Evolutionary conservation across 2,113 vertebrate genomes (phyloP).

Genomic region (Sula dactylatra): DNA sequence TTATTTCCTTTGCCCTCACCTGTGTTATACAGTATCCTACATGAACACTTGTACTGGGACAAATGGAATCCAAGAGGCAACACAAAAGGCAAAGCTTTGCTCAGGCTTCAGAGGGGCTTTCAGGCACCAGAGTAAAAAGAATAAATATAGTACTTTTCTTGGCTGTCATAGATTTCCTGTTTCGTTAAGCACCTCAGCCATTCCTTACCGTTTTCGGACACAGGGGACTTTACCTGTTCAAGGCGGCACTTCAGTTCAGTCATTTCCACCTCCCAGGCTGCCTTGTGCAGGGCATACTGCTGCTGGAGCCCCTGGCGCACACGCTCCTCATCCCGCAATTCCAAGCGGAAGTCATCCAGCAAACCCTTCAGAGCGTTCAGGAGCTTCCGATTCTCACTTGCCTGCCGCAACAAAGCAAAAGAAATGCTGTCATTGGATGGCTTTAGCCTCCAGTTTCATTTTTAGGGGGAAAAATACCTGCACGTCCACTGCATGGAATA

Average conservation of each 20-base stretch:
- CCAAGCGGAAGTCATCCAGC: slow-evolving; percentile 88
- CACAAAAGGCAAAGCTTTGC: not conserved
- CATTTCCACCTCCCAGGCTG: slow-evolving; percentile 90
- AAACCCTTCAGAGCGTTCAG: slow-evolving; percentile 83
- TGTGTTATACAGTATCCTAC: fast-evolving
- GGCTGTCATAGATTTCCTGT: not conserved
- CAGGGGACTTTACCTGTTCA: slow-evolving; percentile 75
- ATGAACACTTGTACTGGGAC: not conserved
- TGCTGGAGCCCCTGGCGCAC: slow-evolving; percentile 86
- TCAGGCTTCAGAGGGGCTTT: not conserved
- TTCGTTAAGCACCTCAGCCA: not conserved
- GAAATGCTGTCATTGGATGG: not conserved
- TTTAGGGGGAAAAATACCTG: not conserved
- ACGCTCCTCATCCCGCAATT: slow-evolving; percentile 85
- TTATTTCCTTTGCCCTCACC: not conserved
- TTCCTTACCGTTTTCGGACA: fast-evolving
- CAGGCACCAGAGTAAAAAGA: not conserved
- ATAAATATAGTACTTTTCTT: not conserved
- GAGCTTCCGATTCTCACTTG: slow-evolving; percentile 84
- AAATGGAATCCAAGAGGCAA: not conserved
- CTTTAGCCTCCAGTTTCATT: not conserved
- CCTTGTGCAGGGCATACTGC: slow-evolving; percentile 87
- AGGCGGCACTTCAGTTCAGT: slow-evolving; percentile 85
- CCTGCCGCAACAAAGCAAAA: slow-evolving; percentile 68
- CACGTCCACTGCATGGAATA: not conserved